Percentiles rank a stretch among this genome's conserved stretches.
Evolutionary conservation across 1,140 invertebrate species (phyloP).

Genomic region (Adoxophyes honmai): DNA sequence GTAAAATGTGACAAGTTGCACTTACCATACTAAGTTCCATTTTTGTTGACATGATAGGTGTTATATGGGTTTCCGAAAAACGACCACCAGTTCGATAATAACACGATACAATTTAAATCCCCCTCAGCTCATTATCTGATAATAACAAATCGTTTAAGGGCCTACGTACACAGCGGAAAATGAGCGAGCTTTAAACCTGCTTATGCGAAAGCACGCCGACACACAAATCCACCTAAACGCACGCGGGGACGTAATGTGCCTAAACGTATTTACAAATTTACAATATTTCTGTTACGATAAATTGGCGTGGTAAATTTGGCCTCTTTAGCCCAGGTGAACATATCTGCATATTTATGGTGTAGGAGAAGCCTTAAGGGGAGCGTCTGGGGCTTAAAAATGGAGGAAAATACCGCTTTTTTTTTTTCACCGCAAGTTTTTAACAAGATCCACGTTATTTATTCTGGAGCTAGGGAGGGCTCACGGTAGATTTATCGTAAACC

Average conservation of each 20-base stretch:
- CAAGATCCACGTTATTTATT: constrained; percentile 75
- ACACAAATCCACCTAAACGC: constrained; percentile 58
- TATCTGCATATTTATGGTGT: constrained; percentile 75
- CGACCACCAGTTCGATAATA: neutral
- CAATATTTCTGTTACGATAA: constrained; percentile 71
- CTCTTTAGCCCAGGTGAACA: constrained; percentile 66
- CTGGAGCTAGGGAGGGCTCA: constrained; percentile 51
- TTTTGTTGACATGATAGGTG: no score
- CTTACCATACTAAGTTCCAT: constrained; percentile 11
- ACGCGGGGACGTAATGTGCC: constrained; percentile 37
- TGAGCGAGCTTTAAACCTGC: constrained; percentile 34
- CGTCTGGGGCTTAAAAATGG: constrained; percentile 64
- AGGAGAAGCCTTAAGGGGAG: constrained; percentile 64
- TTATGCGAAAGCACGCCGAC: constrained; percentile 60
- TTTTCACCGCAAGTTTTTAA: constrained; percentile 67
- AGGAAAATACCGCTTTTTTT: constrained; percentile 67
- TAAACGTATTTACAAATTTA: constrained; percentile 42
- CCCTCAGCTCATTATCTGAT: constrained; percentile 33
- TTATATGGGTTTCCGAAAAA: neutral
- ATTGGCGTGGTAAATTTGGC: constrained; percentile 68
- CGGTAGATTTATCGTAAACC: constrained; percentile 61
- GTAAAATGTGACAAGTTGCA: constrained; percentile 24
- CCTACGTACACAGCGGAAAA: constrained; percentile 44
- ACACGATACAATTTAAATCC: constrained; percentile 6
- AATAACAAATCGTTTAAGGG: constrained; percentile 45